Percentiles rank a stretch among this genome's conserved stretches.
Conservation (phyloP, 1,140 invertebrate species). For the Ips nitidus region DNA sequence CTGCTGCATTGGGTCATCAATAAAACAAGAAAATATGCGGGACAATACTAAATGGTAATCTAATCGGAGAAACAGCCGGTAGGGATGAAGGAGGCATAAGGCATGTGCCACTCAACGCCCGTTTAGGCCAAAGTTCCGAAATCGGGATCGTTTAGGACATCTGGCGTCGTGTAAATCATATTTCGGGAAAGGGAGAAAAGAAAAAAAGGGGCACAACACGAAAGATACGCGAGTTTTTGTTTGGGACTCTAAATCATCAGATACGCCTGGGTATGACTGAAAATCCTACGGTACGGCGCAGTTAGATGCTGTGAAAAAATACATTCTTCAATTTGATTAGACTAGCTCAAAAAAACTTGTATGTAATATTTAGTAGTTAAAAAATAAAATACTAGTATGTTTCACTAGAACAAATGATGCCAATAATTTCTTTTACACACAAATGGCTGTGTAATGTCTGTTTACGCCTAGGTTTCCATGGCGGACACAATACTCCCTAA, state of each 20-base stretch:
- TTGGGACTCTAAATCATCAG: constrained; percentile 10
- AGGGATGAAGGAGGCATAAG: constrained; percentile 21
- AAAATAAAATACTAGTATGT: too few species aligned
- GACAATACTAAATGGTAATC: constrained; percentile 27
- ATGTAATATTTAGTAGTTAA: too few species aligned
- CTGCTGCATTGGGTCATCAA: too few species aligned
- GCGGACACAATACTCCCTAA: too few species aligned
- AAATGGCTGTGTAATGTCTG: too few species aligned
- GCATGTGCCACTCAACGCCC: constrained; percentile 20
- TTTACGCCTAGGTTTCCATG: too few species aligned
- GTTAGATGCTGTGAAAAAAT: too few species aligned
- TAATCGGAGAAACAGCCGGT: constrained; percentile 26
- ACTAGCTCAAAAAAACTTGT: too few species aligned
- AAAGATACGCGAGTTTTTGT: constrained; percentile 25
- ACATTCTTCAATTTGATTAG: too few species aligned
- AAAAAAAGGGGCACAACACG: constrained; percentile 24
- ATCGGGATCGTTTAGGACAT: constrained; percentile 32
- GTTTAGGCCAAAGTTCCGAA: constrained; percentile 28
- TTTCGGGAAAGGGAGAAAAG: constrained; percentile 25
- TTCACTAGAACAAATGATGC: too few species aligned
- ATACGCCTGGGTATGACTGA: not conserved
- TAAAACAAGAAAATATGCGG: not conserved
- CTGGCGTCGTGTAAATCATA: constrained; percentile 34
- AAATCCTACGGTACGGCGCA: too few species aligned
- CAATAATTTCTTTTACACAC: too few species aligned